Conservation (phyloP, 2,888 invertebrate genomes). For the Ophion obscuratus region DNA sequence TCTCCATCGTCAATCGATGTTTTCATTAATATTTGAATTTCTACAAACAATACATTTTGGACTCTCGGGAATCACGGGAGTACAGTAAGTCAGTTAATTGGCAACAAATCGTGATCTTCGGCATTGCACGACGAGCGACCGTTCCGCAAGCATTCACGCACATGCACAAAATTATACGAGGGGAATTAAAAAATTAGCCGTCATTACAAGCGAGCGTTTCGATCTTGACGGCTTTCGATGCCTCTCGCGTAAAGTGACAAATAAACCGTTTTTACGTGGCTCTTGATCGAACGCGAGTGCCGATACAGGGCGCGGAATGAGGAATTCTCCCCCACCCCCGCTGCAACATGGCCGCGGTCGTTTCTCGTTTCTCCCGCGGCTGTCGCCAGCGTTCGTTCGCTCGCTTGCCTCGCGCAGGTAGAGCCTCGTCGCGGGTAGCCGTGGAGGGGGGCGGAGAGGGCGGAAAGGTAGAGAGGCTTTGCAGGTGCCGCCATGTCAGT, state of each 20-base stretch:
- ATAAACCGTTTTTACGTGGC: neutral
- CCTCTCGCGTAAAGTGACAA: neutral
- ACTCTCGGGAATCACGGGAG: neutral
- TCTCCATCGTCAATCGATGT: neutral
- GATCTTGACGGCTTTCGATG: neutral
- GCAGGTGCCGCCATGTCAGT: constrained; percentile 84
- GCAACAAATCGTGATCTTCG: neutral
- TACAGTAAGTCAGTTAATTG: neutral
- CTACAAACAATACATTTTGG: neutral
- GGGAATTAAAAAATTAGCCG: neutral
- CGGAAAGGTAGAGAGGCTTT: constrained; percentile 79
- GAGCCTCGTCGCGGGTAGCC: constrained; percentile 65
- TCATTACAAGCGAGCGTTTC: neutral
- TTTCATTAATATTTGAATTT: neutral
- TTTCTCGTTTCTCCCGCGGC: constrained; percentile 70
- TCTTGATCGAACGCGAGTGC: neutral
- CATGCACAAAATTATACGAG: neutral
- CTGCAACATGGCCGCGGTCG: constrained; percentile 81
- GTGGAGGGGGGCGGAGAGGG: neutral
- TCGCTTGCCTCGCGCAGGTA: constrained; percentile 70
- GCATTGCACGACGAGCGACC: neutral
- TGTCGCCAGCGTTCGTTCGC: constrained; percentile 76
- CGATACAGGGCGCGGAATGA: neutral
- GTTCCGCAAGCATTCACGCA: neutral
- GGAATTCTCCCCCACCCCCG: constrained; percentile 72